Conservation (phyloP, 1,140 invertebrate genomes). For the Drosophila novamexicana region DNA sequence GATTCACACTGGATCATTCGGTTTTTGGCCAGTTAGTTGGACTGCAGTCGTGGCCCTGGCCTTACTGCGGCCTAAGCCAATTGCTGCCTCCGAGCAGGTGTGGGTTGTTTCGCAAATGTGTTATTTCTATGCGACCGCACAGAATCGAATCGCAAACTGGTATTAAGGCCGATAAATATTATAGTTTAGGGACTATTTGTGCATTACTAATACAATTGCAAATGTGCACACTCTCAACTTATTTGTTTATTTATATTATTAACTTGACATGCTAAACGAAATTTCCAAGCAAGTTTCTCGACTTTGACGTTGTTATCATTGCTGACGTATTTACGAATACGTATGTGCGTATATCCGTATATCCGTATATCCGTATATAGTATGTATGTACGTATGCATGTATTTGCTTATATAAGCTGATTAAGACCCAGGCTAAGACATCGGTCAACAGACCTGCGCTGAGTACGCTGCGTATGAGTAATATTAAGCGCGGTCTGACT, state of each 20-base stretch:
- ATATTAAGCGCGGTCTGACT: slow-evolving; percentile 17
- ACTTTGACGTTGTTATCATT: slow-evolving; percentile 9
- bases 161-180: too few relatives aligned
- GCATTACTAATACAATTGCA: too few relatives aligned
- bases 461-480: slow-evolving; percentile 61
- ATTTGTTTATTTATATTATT: neutral
- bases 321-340: slow-evolving; percentile 6
- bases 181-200: too few relatives aligned
- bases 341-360: neutral
- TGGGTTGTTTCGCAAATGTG: too few relatives aligned
- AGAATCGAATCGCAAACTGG: too few relatives aligned
- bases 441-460: slow-evolving; percentile 1
- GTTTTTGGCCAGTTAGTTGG: slow-evolving; percentile 31
- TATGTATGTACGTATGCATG: neutral
- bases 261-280: neutral
- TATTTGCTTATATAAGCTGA: neutral
- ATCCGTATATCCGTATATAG: neutral
- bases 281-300: neutral
- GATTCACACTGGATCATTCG: slow-evolving; percentile 43
- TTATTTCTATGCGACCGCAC: too few relatives aligned
- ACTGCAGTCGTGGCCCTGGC: neutral
- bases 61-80: neutral
- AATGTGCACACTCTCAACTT: too few relatives aligned
- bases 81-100: neutral
- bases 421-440: neutral